These are phyloP conservation scores for Epinephelus fuscoguttatus DNA, from an alignment of 2,113 vertebrate genomes.

Conservation along the genomic window DNA sequence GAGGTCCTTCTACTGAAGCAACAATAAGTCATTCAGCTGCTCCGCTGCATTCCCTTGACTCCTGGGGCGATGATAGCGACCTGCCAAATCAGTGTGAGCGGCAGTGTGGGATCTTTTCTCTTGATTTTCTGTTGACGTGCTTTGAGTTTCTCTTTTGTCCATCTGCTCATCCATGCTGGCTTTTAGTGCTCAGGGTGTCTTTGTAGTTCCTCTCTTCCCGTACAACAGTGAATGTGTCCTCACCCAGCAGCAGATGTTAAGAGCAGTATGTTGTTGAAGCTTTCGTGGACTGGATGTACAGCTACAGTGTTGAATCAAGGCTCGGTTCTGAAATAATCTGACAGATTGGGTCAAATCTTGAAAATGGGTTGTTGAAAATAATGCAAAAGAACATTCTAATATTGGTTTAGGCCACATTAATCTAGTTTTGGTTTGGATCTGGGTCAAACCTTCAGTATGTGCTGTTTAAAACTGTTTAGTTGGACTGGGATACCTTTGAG, in stretches of 20 bases:
- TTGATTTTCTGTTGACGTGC: neutral
- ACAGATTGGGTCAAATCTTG: too few species aligned
- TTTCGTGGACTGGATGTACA: neutral
- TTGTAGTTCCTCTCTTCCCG: neutral
- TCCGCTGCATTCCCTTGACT: neutral
- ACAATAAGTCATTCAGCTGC: slow-evolving; percentile 30
- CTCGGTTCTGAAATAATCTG: too few species aligned
- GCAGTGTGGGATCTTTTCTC: neutral
- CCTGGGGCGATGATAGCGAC: neutral
- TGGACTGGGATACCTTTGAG: too few species aligned
- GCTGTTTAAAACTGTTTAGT: too few species aligned
- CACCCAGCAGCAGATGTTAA: neutral
- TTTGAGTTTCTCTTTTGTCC: slow-evolving; percentile 5
- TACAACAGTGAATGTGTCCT: neutral
- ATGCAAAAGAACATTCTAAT: too few species aligned
- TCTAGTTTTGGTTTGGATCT: too few species aligned
- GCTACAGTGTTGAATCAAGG: neutral
- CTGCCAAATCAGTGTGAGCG: slow-evolving; percentile 27
- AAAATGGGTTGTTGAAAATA: too few species aligned
- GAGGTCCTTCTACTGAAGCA: slow-evolving; percentile 14
- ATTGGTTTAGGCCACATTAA: too few species aligned
- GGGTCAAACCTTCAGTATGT: too few species aligned
- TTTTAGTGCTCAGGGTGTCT: neutral
- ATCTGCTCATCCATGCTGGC: neutral
- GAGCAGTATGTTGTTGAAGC: neutral